phyloP scores from a whole-genome alignment of 1,140 invertebrate genomes.

The Trinorchestia longiramus region DNA sequence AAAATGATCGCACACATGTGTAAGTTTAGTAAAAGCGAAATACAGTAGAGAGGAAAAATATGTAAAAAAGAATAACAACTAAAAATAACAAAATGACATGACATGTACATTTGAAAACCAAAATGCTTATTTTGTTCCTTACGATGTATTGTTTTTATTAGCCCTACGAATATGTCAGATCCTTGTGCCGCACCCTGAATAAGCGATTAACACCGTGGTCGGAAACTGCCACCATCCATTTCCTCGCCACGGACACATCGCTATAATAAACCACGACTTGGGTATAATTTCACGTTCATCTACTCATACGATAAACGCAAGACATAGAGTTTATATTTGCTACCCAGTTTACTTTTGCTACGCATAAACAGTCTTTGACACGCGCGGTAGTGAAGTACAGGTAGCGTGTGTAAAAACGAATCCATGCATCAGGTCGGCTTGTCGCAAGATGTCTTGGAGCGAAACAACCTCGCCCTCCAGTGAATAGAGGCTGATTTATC shows the following conservation, averaged over 20 bases:
- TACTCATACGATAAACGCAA: not conserved
- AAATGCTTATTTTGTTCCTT: too few species aligned
- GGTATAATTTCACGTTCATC: not conserved
- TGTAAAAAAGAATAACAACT: too few species aligned
- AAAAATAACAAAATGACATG: too few species aligned
- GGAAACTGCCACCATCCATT: not conserved
- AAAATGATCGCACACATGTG: too few species aligned
- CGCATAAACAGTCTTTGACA: not conserved
- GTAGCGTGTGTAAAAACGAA: not conserved
- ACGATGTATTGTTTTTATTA: too few species aligned
- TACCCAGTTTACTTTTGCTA: not conserved
- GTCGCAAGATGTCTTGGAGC: conserved; percentile 19
- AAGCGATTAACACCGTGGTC: not conserved
- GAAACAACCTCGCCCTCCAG: not conserved
- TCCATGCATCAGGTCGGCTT: not conserved
- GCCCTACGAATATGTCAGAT: too few species aligned
- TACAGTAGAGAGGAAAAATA: too few species aligned
- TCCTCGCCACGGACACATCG: not conserved
- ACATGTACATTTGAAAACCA: too few species aligned
- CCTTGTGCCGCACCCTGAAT: too few species aligned
- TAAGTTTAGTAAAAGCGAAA: too few species aligned
- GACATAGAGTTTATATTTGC: not conserved
- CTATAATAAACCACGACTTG: not conserved
- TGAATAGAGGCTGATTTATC: conserved; percentile 50
- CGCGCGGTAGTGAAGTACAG: not conserved